Evolutionary conservation across 2,113 vertebrate species (phyloP).

Genomic region (Columba janthina): DNA sequence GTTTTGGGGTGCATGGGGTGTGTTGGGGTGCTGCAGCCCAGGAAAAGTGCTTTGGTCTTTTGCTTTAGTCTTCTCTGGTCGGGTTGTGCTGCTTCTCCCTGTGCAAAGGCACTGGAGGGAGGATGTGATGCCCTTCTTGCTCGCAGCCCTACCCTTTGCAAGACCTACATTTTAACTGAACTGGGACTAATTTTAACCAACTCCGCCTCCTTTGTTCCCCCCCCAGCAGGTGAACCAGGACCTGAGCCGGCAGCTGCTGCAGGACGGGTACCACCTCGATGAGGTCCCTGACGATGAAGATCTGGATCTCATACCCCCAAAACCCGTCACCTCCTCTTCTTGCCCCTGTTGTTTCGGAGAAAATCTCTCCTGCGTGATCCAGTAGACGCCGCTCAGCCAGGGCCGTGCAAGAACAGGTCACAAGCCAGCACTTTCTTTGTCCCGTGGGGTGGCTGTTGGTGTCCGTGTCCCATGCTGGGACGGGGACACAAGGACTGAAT

Average conservation of each 20-base stretch:
- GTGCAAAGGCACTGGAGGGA: not conserved
- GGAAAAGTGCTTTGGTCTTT: not conserved
- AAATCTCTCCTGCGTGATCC: conserved; percentile 81
- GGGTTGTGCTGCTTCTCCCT: not conserved
- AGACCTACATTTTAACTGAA: not conserved
- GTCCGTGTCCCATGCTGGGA: fast-evolving
- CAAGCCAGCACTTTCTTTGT: conserved; percentile 10
- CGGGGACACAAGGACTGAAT: fast-evolving
- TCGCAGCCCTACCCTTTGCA: not conserved
- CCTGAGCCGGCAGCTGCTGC: conserved; percentile 89
- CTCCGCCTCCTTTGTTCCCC: not conserved
- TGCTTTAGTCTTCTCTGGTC: not conserved
- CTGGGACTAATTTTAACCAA: not conserved
- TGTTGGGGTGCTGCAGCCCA: not conserved
- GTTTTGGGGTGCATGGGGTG: not conserved
- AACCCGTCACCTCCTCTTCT: conserved; percentile 83
- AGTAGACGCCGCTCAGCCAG: conserved; percentile 68
- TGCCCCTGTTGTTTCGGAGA: conserved; percentile 84
- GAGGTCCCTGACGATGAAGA: conserved; percentile 97
- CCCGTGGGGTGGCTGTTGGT: not conserved
- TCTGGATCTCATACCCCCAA: conserved; percentile 95
- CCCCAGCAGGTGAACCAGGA: conserved; percentile 90
- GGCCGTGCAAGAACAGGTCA: not conserved
- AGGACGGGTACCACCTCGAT: conserved; percentile 94
- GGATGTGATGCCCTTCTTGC: not conserved